phyloP scores from a whole-genome alignment of 2,888 invertebrate genomes.

The Candidula unifasciata region DNA sequence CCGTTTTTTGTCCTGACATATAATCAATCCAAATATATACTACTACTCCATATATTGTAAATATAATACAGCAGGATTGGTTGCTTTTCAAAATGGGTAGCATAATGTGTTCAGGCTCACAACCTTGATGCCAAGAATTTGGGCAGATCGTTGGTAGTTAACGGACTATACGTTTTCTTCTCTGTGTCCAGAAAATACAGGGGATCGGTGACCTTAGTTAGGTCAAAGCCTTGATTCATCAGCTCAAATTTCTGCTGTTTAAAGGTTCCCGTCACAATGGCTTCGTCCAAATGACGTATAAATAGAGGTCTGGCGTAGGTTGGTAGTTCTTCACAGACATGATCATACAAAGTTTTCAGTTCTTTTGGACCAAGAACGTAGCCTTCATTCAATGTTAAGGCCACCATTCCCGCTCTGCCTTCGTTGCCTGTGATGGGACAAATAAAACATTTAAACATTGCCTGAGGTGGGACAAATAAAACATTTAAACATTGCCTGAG shows the following conservation, averaged over 20 bases:
- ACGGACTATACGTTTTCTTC: constrained; percentile 56
- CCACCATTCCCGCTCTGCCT: constrained; percentile 69
- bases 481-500: no score
- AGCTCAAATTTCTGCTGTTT: constrained; percentile 64
- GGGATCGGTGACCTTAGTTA: constrained; percentile 54
- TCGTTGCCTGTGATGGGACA: constrained; percentile 55
- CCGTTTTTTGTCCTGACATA: no score
- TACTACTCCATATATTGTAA: no score
- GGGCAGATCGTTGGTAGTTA: constrained; percentile 38
- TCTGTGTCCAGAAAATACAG: constrained; percentile 60
- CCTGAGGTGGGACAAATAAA: no score
- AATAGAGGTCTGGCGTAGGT: constrained; percentile 68
- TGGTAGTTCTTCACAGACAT: constrained; percentile 62
- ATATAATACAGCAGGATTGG: no score
- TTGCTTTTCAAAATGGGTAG: no score
- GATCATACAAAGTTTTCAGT: constrained; percentile 56
- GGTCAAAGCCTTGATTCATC: constrained; percentile 65
- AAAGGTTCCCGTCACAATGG: constrained; percentile 66
- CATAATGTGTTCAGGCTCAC: constrained; percentile 46
- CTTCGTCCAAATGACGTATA: constrained; percentile 60
- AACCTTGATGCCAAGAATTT: constrained; percentile 58
- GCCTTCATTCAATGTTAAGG: constrained; percentile 59
- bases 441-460: no score
- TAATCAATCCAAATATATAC: no score
- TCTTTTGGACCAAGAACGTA: constrained; percentile 44